Evolutionary conservation across 1,140 invertebrate genomes (phyloP).

Genomic region (Gryllus bimaculatus): DNA sequence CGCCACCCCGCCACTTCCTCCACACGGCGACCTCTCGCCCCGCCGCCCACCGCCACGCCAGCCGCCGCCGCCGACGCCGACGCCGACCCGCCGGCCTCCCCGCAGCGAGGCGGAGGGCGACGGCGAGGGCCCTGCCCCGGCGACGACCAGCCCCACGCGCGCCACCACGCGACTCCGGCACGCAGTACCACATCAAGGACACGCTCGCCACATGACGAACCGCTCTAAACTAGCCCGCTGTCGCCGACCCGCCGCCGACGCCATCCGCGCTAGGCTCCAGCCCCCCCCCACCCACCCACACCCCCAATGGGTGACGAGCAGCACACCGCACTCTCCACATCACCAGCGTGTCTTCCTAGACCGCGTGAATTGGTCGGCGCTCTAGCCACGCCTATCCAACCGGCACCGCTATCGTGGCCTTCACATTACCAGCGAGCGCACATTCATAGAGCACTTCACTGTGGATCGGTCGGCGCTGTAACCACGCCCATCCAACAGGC

Average conservation of each 20-base stretch:
- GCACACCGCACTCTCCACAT: no score
- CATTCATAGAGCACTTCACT: no score
- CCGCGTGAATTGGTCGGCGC: no score
- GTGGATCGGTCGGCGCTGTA: no score
- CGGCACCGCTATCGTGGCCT: no score
- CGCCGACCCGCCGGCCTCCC: not conserved
- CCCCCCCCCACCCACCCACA: no score
- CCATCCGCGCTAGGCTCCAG: not conserved
- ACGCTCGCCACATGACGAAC: slow-evolving; percentile 17
- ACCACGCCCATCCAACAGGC: no score
- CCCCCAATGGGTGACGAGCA: no score
- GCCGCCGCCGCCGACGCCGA: not conserved
- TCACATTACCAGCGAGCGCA: no score
- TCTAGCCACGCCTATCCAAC: no score
- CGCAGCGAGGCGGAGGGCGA: not conserved
- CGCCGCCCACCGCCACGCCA: not conserved
- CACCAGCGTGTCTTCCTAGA: no score
- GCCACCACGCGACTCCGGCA: slow-evolving; percentile 9
- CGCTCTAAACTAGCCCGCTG: not conserved
- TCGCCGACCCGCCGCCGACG: not conserved
- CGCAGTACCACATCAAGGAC: slow-evolving; percentile 14
- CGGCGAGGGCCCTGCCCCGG: not conserved
- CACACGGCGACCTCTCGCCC: slow-evolving; percentile 13
- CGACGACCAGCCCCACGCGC: not conserved
- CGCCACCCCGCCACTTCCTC: slow-evolving; percentile 37